Percentiles rank a stretch among this genome's conserved stretches.
Evolutionary conservation across 2,888 invertebrate genomes (phyloP).

Genomic region (Lacanobia oleracea): DNA sequence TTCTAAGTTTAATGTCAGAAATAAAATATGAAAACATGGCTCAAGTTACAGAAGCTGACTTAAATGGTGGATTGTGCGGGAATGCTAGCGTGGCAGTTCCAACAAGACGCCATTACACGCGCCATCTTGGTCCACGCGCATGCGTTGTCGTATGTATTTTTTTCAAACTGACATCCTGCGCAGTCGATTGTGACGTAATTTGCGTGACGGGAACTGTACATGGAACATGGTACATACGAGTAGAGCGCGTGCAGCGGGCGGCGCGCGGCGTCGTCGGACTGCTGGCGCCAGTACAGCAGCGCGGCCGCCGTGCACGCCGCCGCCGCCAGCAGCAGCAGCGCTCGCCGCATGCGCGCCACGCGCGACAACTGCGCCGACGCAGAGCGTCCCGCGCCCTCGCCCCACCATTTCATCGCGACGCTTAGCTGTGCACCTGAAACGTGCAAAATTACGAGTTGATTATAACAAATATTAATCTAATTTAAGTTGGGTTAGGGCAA

Average conservation of each 20-base stretch:
- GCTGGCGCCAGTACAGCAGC: conserved; percentile 92
- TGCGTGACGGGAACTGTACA: too few relatives aligned
- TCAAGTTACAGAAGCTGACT: too few relatives aligned
- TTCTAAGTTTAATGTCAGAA: too few relatives aligned
- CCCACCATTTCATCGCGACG: conserved; percentile 80
- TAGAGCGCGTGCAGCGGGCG: conserved; percentile 80
- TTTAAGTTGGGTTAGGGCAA: neutral
- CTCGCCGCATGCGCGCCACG: conserved; percentile 89
- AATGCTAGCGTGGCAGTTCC: too few relatives aligned
- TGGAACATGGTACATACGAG: conserved; percentile 75
- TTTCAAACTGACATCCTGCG: too few relatives aligned
- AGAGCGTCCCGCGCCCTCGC: conserved; percentile 84
- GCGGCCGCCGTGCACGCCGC: conserved; percentile 90
- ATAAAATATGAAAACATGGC: too few relatives aligned
- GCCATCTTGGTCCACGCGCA: too few relatives aligned
- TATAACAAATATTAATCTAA: neutral
- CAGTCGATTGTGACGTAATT: too few relatives aligned
- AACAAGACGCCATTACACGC: too few relatives aligned
- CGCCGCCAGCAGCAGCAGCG: conserved; percentile 89
- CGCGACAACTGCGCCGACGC: conserved; percentile 89
- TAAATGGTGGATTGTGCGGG: too few relatives aligned
- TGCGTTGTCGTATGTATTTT: too few relatives aligned
- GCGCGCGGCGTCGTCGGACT: conserved; percentile 82
- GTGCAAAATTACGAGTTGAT: neutral
- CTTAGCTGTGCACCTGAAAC: conserved; percentile 72